Evolutionary conservation across 2,797 vertebrate species (phyloP), one percentile per base, ranked within the genome.

Genomic region (Nothura maculosa): DNA sequence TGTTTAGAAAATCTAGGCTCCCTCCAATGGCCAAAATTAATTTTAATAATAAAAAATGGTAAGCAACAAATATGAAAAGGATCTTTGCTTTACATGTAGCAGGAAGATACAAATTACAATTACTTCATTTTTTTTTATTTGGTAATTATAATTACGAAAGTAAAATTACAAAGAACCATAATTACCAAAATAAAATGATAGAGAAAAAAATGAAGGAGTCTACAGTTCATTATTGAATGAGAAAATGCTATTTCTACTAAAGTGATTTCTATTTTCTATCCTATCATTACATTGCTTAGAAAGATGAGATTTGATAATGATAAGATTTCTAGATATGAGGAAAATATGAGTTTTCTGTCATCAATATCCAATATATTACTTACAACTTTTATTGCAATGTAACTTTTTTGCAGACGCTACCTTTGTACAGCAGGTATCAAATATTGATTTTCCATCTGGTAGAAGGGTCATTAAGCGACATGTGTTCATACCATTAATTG

Each of bases 391-490:
- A 30, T 32, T 32, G 24, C 16, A 63, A 55, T 12, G 8, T n/a
- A 88, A 58, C 16, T 87, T 48, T 87, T 87, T 89, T 78, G n/a
- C 68, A 67, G 30, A 40, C 57, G 93, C 92, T 97, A 99, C 99
- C 98, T 98, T 98, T 89, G 96, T 95, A 84, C 96, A 98, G 68
- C 97, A 98, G 88, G 90, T 96, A 92, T 99, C 98, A 96, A 96
- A 97, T 86, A 98, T 47, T 1, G 96, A 97, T 50, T 97, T 97
- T 68, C 87, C 94, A 89, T 98, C 96, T 70, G 92, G 94, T 62
- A 97, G 94, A 70, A 97, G 38, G 36, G 94, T 92, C 68, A 58
- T 75, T 92, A 95, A 92, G 36, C 74, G 93, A 90, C 79, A 97
- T 27, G 89, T 93, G 70, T 97, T 97, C 74, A 99, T 95, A 90